Percentiles rank a stretch among this genome's conserved stretches.
These are phyloP conservation scores for Rostratula benghalensis DNA, from an alignment of 2,113 vertebrate genomes.

Conservation along the genomic window DNA sequence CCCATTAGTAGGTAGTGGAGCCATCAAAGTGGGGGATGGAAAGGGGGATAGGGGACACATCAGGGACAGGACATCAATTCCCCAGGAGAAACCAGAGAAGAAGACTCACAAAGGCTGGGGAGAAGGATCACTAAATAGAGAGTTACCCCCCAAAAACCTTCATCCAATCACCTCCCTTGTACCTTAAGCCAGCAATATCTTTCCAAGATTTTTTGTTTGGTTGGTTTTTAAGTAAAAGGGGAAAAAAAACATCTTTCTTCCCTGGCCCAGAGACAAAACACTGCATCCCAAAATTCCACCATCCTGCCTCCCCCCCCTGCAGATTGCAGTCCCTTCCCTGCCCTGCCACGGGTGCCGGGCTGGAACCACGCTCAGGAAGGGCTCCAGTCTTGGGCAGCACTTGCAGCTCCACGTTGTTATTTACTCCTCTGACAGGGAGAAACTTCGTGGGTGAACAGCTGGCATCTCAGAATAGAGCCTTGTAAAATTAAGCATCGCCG, in stretches of 20 bases:
- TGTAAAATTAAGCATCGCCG: background rate
- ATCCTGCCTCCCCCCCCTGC: background rate
- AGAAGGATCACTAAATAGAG: background rate
- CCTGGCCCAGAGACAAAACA: background rate
- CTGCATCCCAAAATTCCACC: background rate
- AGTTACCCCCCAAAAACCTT: background rate
- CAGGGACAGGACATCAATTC: background rate
- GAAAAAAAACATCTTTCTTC: background rate
- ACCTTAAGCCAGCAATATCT: background rate
- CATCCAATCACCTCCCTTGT: background rate
- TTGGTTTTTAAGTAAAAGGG: background rate
- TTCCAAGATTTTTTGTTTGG: background rate
- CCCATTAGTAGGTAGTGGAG: background rate
- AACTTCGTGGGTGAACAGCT: constrained; percentile 37
- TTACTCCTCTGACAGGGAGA: background rate
- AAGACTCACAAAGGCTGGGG: background rate
- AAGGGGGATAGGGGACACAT: too few species aligned
- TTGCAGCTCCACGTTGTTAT: background rate
- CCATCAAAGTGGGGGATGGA: background rate
- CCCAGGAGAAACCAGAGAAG: background rate
- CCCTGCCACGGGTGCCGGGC: background rate
- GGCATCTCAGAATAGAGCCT: constrained; percentile 16
- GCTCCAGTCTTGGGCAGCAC: background rate
- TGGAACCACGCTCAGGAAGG: background rate
- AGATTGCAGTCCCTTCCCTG: background rate